These are phyloP conservation scores for Atrichornis clamosus DNA, from an alignment of 2,113 vertebrate genomes.

Conservation along the genomic window DNA sequence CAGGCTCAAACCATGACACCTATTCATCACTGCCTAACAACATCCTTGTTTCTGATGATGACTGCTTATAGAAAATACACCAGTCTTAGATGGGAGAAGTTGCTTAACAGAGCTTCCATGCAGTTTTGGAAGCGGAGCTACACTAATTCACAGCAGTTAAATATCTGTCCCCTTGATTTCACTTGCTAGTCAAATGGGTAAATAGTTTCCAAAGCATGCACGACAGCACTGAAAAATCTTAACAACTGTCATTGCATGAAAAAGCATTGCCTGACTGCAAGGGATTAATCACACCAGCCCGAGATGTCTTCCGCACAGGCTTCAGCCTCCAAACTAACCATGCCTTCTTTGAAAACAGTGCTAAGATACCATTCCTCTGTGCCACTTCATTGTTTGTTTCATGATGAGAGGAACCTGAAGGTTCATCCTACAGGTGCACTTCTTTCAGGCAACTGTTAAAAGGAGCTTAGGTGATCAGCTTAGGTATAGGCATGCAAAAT, in stretches of 20 bases:
- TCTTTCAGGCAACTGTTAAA: not conserved
- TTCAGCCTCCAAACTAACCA: not conserved
- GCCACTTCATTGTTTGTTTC: not conserved
- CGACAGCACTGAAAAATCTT: not conserved
- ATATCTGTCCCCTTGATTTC: not conserved
- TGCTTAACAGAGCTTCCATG: not conserved
- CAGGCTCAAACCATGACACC: no score
- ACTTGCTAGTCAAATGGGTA: not conserved
- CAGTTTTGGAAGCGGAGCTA: not conserved
- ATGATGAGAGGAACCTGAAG: not conserved
- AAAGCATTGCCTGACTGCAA: not conserved
- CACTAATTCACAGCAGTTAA: not conserved
- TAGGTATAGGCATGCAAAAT: not conserved
- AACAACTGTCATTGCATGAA: not conserved
- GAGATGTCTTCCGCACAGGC: not conserved
- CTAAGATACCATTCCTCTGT: not conserved
- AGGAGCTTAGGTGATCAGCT: not conserved
- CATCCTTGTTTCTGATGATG: not conserved
- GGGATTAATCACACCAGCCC: not conserved
- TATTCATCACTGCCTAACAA: not conserved
- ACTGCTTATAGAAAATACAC: not conserved
- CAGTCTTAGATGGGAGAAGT: not conserved
- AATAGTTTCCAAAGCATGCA: not conserved
- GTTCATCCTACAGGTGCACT: not conserved
- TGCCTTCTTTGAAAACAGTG: not conserved